These are phyloP conservation scores for Lacerta bilineata DNA, from an alignment of 2,797 vertebrate genomes.

Conservation along the genomic window DNA sequence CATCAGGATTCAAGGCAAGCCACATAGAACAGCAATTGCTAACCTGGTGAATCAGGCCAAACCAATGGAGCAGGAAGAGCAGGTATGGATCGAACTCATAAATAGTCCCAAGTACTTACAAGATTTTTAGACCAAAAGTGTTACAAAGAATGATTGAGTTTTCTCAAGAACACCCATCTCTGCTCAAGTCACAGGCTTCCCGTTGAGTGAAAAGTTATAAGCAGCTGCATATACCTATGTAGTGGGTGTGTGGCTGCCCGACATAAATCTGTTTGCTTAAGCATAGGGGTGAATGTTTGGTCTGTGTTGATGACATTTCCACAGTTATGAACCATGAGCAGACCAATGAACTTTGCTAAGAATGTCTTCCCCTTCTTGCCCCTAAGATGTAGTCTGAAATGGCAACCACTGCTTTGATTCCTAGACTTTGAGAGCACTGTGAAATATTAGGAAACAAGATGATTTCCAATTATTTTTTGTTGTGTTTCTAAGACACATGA, in stretches of 20 bases:
- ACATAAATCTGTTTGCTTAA: not conserved
- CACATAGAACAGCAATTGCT: not conserved
- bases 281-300: not conserved
- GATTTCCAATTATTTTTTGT: not conserved
- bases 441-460: constrained; percentile 24
- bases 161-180: not conserved
- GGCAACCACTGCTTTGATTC: not conserved
- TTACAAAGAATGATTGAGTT: not conserved
- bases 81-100: not conserved
- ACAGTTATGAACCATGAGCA: not conserved
- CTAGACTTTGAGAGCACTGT: constrained; percentile 13
- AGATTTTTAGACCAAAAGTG: not conserved
- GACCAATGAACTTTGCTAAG: not conserved
- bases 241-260: not conserved
- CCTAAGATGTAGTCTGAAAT: not conserved
- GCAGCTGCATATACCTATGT: not conserved
- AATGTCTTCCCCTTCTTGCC: not conserved
- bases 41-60: not conserved
- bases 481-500: constrained; percentile 19
- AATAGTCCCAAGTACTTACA: not conserved
- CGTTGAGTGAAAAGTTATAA: not conserved
- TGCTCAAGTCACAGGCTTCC: not conserved
- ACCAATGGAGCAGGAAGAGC: not conserved
- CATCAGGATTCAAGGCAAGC: not conserved
- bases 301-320: not conserved